These are phyloP conservation scores for Eulemur mongoz DNA, from an alignment of 2,797 vertebrate species.

Conservation along the genomic window DNA sequence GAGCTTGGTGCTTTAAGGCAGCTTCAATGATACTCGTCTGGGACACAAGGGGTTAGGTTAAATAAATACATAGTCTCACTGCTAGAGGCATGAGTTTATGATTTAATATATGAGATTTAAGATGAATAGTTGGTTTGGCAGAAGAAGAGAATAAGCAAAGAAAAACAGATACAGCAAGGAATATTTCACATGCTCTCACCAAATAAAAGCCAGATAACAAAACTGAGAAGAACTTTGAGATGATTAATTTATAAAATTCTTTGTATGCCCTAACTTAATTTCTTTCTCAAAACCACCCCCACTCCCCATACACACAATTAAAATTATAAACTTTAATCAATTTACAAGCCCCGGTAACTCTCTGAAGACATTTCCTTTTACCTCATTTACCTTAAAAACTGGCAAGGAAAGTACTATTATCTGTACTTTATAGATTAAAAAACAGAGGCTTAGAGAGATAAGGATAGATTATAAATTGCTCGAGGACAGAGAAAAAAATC, in stretches of 20 bases:
- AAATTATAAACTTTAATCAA: slow-evolving; percentile 6
- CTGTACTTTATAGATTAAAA: background rate
- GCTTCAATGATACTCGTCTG: background rate
- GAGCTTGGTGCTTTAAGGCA: background rate
- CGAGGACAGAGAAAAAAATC: slow-evolving; percentile 33
- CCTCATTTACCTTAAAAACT: slow-evolving; percentile 43
- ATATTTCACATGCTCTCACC: background rate
- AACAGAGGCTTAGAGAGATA: background rate
- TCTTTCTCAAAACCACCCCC: background rate
- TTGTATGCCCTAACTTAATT: background rate
- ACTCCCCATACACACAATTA: background rate
- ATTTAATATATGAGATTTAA: background rate
- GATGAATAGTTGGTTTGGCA: background rate
- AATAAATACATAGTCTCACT: background rate
- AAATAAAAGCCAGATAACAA: background rate
- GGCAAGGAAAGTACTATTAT: background rate
- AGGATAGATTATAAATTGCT: background rate
- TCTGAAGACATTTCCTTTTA: slow-evolving; percentile 11
- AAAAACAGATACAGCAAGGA: background rate
- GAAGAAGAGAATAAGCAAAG: background rate
- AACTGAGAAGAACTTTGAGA: background rate
- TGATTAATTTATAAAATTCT: background rate
- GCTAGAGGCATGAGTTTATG: background rate
- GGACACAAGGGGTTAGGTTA: background rate
- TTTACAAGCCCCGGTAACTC: background rate